Evolutionary conservation across 2,113 vertebrate species (phyloP), one percentile per base, ranked within the genome.

Genomic region (Antigone vipio): DNA sequence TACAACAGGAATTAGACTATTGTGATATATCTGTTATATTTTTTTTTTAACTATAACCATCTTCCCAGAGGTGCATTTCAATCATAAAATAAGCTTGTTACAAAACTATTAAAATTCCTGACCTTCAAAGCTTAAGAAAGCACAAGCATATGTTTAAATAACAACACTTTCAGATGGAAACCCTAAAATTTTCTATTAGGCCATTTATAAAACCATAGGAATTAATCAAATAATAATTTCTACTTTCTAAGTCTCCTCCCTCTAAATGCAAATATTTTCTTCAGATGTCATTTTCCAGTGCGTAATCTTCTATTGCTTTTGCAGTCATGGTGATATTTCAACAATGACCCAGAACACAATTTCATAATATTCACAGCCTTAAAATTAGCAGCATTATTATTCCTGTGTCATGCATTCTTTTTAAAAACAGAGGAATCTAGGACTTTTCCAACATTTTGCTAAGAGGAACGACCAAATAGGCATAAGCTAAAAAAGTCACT

Each of bases 1-100:
- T 60, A n/a, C 20, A 88, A 30, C 1, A 30, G 13, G 15, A 60
- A 84, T 66, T n/a, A 42, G 6, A 24, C 16, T 34, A n/a, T 32
- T 52, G 6, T 53, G 50, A 71, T 20, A 26, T 30, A 21, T 8
- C 9, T 30, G 7, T 34, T 52, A 6, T 5, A 4, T 1, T 1
- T 27, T 18, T 81, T 81, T 67, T 68, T 49, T 2, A 18, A 38
- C 35, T 77, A 30, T 88, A 49, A 20, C 2, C 32, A 15, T 50
- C 20, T 87, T 72, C 12, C 9, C 29, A 50, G 18, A n/a, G 8
- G 35, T 44, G 12, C 6, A 30, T 56, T 73, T 73, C 47, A 62
- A 47, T 5, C 5, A 30, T 29, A 66, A 91, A 64, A 22, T 38
- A 59, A 68, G 7, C 5, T 38, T 58, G 53, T 34, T 40, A 55